Conservation (phyloP, 1,140 invertebrate genomes). For the Macrotrachela quadricornifera region DNA sequence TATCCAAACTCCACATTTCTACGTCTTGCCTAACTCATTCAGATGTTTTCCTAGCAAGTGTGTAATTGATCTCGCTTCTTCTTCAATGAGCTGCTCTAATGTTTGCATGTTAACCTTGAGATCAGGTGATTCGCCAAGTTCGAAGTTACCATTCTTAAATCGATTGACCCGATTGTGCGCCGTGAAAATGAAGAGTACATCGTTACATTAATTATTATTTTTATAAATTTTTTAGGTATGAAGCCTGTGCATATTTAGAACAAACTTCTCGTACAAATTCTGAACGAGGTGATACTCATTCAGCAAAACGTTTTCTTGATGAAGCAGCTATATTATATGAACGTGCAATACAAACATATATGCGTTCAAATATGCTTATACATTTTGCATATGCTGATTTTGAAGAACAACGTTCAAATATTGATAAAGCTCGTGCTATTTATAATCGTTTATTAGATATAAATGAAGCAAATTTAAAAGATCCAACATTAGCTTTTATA, state of each 20-base stretch:
- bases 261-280: background rate
- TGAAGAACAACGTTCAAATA: conserved; percentile 45
- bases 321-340: conserved; percentile 82
- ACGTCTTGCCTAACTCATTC: too few relatives aligned
- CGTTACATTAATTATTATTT: too few relatives aligned
- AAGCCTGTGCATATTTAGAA: conserved; percentile 3
- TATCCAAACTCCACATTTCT: too few relatives aligned
- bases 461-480: background rate
- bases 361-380: conserved; percentile 72
- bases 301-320: conserved; percentile 69
- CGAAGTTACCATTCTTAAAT: too few relatives aligned
- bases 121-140: too few relatives aligned
- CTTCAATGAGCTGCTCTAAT: too few relatives aligned
- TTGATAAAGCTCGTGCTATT: background rate
- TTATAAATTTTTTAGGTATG: background rate
- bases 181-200: too few relatives aligned
- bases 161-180: too few relatives aligned
- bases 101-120: too few relatives aligned
- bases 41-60: too few relatives aligned
- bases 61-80: too few relatives aligned
- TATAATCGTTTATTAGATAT: conserved; percentile 4
- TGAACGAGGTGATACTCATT: conserved; percentile 6
- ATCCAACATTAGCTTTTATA: conserved; percentile 41
- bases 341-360: conserved; percentile 50
- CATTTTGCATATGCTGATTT: conserved; percentile 98